Conservation (phyloP, 1,140 invertebrate genomes). For the Druon quercuslanigerum region DNA sequence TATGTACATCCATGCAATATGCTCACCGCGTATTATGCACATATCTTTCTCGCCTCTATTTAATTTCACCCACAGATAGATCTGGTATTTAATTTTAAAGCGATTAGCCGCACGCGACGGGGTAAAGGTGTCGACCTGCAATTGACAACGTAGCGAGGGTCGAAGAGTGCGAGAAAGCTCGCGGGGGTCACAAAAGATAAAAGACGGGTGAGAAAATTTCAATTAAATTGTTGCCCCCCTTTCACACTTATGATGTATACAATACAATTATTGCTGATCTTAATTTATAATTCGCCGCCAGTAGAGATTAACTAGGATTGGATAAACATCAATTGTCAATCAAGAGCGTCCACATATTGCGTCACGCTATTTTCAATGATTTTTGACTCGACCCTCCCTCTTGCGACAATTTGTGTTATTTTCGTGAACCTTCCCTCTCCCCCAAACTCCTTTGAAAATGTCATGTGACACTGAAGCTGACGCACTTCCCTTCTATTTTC, state of each 20-base stretch:
- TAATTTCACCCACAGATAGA: background rate
- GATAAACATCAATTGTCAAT: too few species aligned
- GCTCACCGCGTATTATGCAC: background rate
- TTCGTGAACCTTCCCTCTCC: too few species aligned
- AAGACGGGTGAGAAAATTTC: slow-evolving; percentile 62
- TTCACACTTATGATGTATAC: background rate
- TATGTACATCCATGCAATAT: too few species aligned
- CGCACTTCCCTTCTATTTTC: too few species aligned
- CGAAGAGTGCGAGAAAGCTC: slow-evolving; percentile 47
- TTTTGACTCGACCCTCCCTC: too few species aligned
- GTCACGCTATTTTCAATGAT: too few species aligned
- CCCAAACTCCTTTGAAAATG: too few species aligned
- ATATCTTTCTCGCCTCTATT: slow-evolving; percentile 2
- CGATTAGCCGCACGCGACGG: slow-evolving; percentile 73
- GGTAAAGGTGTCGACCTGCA: slow-evolving; percentile 73
- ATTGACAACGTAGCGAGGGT: slow-evolving; percentile 70
- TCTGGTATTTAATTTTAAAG: slow-evolving; percentile 69
- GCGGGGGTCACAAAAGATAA: slow-evolving; percentile 51
- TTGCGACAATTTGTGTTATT: too few species aligned
- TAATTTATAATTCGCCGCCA: too few species aligned
- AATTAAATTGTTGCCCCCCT: slow-evolving; percentile 63
- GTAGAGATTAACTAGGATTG: too few species aligned
- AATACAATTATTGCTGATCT: background rate
- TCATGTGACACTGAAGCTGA: too few species aligned
- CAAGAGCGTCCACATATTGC: too few species aligned